Conservation (phyloP, 2,888 invertebrate species). For the Tenodera sinensis region DNA sequence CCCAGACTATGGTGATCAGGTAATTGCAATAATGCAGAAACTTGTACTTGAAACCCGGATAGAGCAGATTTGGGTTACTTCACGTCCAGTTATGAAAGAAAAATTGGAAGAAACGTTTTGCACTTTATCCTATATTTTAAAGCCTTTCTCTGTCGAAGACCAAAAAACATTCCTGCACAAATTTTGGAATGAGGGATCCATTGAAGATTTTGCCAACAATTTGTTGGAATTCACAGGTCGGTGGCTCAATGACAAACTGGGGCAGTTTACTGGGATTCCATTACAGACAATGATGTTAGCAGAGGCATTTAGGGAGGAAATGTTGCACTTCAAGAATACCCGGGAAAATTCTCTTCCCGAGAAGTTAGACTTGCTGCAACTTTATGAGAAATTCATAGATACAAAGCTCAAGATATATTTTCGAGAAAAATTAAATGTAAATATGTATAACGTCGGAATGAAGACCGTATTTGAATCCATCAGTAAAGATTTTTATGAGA, state of each 20-base stretch:
- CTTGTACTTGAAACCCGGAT: background rate
- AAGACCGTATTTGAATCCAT: background rate
- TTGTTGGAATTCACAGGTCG: background rate
- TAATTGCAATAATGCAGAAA: background rate
- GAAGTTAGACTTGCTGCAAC: conserved; percentile 2
- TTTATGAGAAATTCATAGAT: conserved; percentile 18
- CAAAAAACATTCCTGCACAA: background rate
- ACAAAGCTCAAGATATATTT: conserved; percentile 18
- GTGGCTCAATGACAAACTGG: background rate
- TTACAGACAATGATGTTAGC: conserved; percentile 21
- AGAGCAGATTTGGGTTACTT: background rate
- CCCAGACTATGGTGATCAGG: background rate
- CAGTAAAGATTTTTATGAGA: background rate
- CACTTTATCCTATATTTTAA: background rate
- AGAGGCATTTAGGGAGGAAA: conserved; percentile 14
- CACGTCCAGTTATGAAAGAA: background rate
- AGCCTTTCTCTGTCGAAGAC: background rate
- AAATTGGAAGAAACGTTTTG: background rate
- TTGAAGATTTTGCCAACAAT: background rate
- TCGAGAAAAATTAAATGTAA: conserved; percentile 17
- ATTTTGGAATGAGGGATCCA: background rate
- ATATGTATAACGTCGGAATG: background rate
- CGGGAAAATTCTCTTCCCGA: background rate
- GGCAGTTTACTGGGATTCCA: conserved; percentile 19
- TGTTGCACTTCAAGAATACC: background rate